Evolutionary conservation across 92 coral and sea anemone genomes (phyloP).

Genomic region (Siderastrea siderea): DNA sequence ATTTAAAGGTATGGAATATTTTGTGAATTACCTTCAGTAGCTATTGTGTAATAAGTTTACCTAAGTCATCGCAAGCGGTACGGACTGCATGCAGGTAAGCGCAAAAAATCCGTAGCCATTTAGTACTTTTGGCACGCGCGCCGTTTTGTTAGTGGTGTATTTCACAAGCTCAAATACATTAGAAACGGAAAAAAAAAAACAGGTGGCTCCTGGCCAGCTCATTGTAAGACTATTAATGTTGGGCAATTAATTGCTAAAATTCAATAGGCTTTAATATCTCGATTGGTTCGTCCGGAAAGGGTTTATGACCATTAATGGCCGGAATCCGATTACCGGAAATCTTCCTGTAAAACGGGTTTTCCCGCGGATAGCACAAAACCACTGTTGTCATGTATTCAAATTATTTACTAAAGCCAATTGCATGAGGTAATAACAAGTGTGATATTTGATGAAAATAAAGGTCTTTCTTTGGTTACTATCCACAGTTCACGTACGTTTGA

Average conservation of each 20-base stretch:
- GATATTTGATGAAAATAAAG: no score
- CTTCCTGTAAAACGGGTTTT: neutral
- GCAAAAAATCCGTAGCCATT: no score
- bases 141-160: no score
- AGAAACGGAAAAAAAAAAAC: neutral
- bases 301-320: conserved; percentile 4
- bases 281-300: neutral
- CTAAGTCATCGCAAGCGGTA: neutral
- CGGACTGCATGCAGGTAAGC: no score
- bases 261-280: neutral
- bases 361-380: neutral
- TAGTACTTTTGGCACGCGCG: no score
- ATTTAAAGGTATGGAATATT: neutral
- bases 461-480: no score
- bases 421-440: neutral
- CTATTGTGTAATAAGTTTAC: neutral
- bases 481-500: no score
- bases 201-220: neutral
- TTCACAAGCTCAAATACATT: no score
- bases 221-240: neutral
- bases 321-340: conserved; percentile 2
- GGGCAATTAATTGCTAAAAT: conserved; percentile 1
- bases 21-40: neutral
- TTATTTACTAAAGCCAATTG: neutral
- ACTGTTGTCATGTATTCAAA: neutral